Evolutionary conservation across 1,140 invertebrate genomes (phyloP), one percentile per base, ranked within the genome.

Genomic region (Macrosteles quadrilineatus): DNA sequence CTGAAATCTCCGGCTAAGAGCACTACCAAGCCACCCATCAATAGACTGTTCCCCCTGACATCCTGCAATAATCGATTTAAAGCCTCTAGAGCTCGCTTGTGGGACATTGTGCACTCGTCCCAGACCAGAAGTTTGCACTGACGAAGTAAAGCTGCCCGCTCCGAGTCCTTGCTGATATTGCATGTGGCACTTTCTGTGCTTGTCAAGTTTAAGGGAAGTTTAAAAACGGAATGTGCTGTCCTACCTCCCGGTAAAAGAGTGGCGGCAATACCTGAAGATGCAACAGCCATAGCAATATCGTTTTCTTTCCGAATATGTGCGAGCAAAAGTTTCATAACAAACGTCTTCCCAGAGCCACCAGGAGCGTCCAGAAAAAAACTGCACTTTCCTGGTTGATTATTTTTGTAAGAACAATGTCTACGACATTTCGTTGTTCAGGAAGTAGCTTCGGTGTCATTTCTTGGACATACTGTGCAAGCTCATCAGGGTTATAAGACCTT

Each of bases 261-360:
- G 30, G 84, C 82, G 25, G 84, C 84, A 62, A 87, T 85, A 66
- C 83, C 84, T 30, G 84, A 85, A 53, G 80, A 84, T 64, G 84
- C 84, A 43, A 84, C 73, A 3, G 81, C 81, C 11, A 85, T 50
- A 31, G 80, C 79, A 68, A 80, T 79, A 55, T 55, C 6, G 19
- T 55, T 55, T 55, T 55, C 17, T 55, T 59, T 62, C 29, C 47
- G 14, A 14, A 21, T 9, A 4, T 23, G 17, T 6, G 23, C 50
- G 4, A 55, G 50, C 23, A 55, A 19, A 17, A 21, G 50, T 6
- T 17, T 19, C 6, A 55, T 55, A 19, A 55, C 6, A 19, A 55
- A 55, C 4, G 19, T 77, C 72, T 77, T 76, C n/a, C 74, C 73
- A 40, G 74, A 76, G 17, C 76, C 77, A 31, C 75, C 77, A 32